These are phyloP conservation scores for Okapia johnstoni DNA, from an alignment of 2,113 vertebrate genomes.

Conservation along the genomic window DNA sequence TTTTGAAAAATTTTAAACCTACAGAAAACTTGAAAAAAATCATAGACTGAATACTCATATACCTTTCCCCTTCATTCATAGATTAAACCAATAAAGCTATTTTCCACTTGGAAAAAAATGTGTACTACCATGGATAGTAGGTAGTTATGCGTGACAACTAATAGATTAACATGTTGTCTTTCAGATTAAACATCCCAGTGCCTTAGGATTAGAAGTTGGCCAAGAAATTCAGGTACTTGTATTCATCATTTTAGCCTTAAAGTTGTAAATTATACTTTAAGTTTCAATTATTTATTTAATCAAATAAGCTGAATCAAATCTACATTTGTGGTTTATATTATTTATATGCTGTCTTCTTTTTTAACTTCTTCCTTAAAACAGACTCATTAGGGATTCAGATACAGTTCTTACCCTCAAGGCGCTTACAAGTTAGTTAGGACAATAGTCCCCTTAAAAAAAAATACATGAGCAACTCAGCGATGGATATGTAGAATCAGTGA, in stretches of 20 bases:
- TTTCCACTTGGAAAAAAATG: neutral
- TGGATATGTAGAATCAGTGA: neutral
- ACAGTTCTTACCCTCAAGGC: neutral
- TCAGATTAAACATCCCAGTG: slow-evolving; percentile 95
- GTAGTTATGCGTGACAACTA: neutral
- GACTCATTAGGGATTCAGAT: neutral
- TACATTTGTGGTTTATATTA: neutral
- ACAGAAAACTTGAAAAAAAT: neutral
- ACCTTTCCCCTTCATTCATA: neutral
- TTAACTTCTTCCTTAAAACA: neutral
- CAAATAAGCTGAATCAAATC: slow-evolving; percentile 18
- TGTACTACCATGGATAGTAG: neutral
- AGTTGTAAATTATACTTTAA: neutral
- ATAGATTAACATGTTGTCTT: slow-evolving; percentile 51
- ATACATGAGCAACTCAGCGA: neutral
- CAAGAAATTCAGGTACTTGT: slow-evolving; percentile 95
- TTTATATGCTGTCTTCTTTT: slow-evolving; percentile 12
- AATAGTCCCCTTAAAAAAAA: neutral
- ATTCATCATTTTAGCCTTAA: neutral
- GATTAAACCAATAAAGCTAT: slow-evolving; percentile 11
- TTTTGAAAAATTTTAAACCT: neutral
- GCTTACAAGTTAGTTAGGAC: neutral
- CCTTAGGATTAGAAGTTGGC: slow-evolving; percentile 94
- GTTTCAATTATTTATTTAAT: slow-evolving; percentile 25
- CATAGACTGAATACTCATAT: neutral